Percentiles rank a stretch among this genome's conserved stretches.
Conservation (phyloP, 2,113 vertebrate genomes). For the Salvator merianae region DNA sequence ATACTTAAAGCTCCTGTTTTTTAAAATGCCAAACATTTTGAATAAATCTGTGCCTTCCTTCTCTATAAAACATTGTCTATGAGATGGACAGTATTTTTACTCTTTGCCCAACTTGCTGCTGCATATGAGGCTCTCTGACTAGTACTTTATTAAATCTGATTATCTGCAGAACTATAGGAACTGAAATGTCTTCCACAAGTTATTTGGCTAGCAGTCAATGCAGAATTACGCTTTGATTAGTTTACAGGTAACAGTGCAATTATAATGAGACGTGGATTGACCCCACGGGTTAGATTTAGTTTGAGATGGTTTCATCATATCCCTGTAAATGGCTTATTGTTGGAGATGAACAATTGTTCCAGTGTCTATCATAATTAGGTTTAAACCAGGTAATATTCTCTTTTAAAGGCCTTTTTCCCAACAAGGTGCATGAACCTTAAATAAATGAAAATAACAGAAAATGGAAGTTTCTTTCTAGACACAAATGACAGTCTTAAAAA, state of each 20-base stretch:
- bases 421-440: background rate
- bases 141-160: background rate
- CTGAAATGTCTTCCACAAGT: background rate
- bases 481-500: background rate
- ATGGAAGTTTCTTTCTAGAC: background rate
- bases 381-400: background rate
- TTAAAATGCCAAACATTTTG: background rate
- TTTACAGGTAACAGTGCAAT: background rate
- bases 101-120: background rate
- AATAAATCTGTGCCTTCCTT: constrained; percentile 31
- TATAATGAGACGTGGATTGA: background rate
- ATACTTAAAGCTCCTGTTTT: background rate
- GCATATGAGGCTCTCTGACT: background rate
- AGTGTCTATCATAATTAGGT: background rate
- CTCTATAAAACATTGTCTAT: constrained; percentile 1
- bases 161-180: background rate
- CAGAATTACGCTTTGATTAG: background rate
- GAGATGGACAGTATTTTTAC: background rate
- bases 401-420: background rate
- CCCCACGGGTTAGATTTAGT: background rate
- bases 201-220: background rate
- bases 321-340: background rate
- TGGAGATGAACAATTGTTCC: background rate
- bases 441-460: background rate
- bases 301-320: background rate